Evolutionary conservation across 35 echinoderm and acorn worm genomes (phyloP), one percentile per base, ranked within the genome.

Genomic region (Strongylocentrotus purpuratus): DNA sequence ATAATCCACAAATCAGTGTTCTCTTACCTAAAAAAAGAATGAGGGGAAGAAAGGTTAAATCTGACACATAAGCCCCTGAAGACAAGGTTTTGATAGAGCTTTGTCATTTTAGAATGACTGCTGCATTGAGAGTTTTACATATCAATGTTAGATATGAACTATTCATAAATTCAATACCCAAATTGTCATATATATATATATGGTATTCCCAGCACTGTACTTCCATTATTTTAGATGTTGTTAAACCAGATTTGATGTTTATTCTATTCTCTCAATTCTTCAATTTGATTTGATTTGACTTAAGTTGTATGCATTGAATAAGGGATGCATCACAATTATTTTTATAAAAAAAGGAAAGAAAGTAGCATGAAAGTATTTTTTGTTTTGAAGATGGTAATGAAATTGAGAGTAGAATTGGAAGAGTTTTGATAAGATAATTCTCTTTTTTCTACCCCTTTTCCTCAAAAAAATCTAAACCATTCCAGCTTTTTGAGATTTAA

Each of bases 401-500:
- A 78, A 78, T 78, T 78, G 65, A 78, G 22, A n/a, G 65, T 7
- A 78, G 65, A 78, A 28, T 25, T 22, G 65, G 20, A 78, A 78
- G 65, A 78, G 65, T 78, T 78, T 78, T 78, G 65, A 78, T 78
- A n/a, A 78, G 65, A 78, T 78, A 78, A 78, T 28, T 78, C 65
- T 59, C 65, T 78, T 22, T 28, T 28, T 22, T 28, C 28, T 78
- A 7, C n/a, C 6, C 65, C 22, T 25, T 8, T 78, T 18, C 28
- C 65, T 78, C 17, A 12, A 28, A 4, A 70, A 70, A 70, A 78
- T 25, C 65, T 78, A 22, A 78, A 78, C 18, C 65, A 78, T 78
- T 78, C 25, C n/a, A 78, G 65, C 65, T 78, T 78, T 78, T 78
- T 78, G 65, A 78, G 65, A 78, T 78, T 8, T 78, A 78, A 78